A percentile compares a stretch with the other conserved stretches of the same genome.
phyloP scores from a whole-genome alignment of 2,797 vertebrate genomes.

The Gila robusta region DNA sequence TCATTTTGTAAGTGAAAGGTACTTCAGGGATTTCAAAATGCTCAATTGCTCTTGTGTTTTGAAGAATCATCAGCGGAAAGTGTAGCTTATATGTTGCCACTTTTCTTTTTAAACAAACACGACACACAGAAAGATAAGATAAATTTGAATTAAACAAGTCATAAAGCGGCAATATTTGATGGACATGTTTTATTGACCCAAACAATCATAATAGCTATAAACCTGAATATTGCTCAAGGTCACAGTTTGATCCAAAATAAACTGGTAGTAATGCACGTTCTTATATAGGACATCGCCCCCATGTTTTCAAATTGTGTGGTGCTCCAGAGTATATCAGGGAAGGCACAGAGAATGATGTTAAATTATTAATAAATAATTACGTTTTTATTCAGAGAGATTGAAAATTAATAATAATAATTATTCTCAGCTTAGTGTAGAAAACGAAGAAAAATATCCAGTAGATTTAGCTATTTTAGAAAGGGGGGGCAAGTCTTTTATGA shows the following conservation, averaged over 20 bases:
- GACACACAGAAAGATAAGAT: background rate
- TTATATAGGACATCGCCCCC: background rate
- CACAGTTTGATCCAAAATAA: background rate
- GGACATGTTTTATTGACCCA: background rate
- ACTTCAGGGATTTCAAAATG: background rate
- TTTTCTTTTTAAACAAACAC: background rate
- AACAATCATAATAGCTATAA: background rate
- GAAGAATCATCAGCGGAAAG: background rate
- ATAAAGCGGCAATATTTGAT: background rate
- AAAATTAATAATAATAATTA: background rate
- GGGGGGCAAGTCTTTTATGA: background rate
- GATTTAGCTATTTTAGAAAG: background rate
- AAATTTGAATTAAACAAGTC: background rate
- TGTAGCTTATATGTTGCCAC: too few relatives aligned
- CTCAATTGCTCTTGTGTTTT: background rate
- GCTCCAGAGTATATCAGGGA: background rate
- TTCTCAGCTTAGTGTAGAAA: background rate
- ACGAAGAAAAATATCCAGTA: background rate
- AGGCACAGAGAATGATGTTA: background rate
- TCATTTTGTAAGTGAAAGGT: constrained; percentile 20
- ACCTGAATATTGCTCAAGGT: constrained; percentile 8
- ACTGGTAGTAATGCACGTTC: background rate
- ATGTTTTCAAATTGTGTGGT: background rate
- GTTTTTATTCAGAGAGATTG: background rate
- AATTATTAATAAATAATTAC: background rate